phyloP scores from a whole-genome alignment of 2,888 invertebrate species.

The Limenitis camilla region DNA sequence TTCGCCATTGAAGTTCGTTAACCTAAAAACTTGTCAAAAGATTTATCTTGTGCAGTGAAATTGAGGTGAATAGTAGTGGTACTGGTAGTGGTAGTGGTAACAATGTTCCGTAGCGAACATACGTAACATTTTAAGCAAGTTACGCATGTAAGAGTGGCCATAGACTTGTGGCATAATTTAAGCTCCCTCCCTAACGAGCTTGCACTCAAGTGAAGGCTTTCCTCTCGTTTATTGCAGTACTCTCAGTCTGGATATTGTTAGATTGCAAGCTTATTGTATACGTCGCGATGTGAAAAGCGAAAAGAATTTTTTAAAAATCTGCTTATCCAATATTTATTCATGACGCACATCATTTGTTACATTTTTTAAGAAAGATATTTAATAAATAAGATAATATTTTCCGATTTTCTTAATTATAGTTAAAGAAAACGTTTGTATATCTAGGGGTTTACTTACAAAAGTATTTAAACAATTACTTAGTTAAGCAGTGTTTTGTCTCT shows the following conservation, averaged over 20 bases:
- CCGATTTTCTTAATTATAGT: no score
- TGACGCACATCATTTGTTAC: not conserved
- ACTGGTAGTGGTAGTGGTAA: not conserved
- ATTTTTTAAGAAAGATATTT: not conserved
- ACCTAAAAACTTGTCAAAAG: constrained; percentile 10
- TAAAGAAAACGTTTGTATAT: no score
- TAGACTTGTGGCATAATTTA: constrained; percentile 54
- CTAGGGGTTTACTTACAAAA: no score
- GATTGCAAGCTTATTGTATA: constrained; percentile 56
- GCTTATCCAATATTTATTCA: not conserved
- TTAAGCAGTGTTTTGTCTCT: no score
- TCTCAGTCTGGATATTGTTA: constrained; percentile 54
- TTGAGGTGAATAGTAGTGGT: constrained; percentile 1
- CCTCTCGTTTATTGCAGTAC: constrained; percentile 42
- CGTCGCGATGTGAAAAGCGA: constrained; percentile 21
- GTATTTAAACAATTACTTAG: no score
- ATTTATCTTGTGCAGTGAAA: constrained; percentile 1
- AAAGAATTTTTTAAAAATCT: not conserved
- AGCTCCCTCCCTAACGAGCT: constrained; percentile 65
- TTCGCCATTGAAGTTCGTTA: constrained; percentile 2
- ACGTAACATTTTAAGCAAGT: constrained; percentile 37
- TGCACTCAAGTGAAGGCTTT: constrained; percentile 50
- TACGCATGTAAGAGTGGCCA: constrained; percentile 46
- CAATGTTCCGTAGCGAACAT: constrained; percentile 18
- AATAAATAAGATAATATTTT: no score